Conservation (phyloP, 1,140 invertebrate species). For the Penaeus indicus region DNA sequence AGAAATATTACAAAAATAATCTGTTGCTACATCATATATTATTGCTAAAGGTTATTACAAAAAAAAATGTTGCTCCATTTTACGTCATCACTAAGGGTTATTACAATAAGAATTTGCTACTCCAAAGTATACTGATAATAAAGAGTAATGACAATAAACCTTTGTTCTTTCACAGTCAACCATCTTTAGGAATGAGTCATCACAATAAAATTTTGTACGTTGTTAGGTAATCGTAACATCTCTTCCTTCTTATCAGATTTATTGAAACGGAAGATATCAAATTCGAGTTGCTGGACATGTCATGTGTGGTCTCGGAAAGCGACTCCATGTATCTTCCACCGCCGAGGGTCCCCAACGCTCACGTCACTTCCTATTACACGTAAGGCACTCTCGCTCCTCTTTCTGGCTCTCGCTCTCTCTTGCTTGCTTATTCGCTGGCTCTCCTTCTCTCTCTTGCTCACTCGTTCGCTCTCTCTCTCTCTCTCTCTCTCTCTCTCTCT, state of each 20-base stretch:
- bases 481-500: background rate
- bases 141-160: too few species aligned
- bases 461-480: background rate
- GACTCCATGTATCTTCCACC: slow-evolving; percentile 64
- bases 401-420: background rate
- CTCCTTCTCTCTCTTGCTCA: background rate
- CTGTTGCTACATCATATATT: too few species aligned
- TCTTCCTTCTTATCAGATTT: slow-evolving; percentile 51
- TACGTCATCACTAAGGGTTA: too few species aligned
- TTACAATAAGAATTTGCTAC: too few species aligned
- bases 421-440: background rate
- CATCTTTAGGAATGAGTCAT: background rate
- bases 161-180: too few species aligned
- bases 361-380: slow-evolving; percentile 58
- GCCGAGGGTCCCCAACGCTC: slow-evolving; percentile 55
- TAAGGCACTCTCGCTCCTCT: slow-evolving; percentile 1
- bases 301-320: slow-evolving; percentile 59
- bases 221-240: background rate
- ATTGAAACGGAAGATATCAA: slow-evolving; percentile 65
- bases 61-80: too few species aligned
- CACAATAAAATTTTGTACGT: background rate
- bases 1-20: too few species aligned
- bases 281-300: slow-evolving; percentile 53
- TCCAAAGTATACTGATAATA: too few species aligned
- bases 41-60: too few species aligned